Base-by-base conservation (phyloP, 2,888 invertebrate genomes). In the Eupithecia pulchellata region DNA sequence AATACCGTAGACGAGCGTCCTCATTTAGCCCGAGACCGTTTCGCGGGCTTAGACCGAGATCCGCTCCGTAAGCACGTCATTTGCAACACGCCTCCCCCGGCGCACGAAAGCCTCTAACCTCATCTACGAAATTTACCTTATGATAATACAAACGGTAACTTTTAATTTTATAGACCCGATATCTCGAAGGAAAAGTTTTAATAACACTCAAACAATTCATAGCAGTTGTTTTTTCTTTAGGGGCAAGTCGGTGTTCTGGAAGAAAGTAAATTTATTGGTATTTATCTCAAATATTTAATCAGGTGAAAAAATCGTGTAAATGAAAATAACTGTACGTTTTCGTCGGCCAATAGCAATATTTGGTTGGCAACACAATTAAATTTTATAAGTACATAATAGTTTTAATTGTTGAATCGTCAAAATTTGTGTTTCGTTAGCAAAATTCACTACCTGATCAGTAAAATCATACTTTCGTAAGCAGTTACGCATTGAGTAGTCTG, bases 31-130 rank as follows among this genome's bases (percentile, higher is more conserved):
- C 79, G 81, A 82, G 84, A 84, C 80, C 87, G 82, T 91, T 92
- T 89, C 85, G 86, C 83, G 84, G 87, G 89, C 87, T 91, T 92
- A 91, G 83, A 79, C 82, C 84, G 81, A 83, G 85, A 87, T 89
- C 84, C 84, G 81, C 85, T 83, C 83, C 87, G 86, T 89, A 91
- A 92, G 91, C 88, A 89, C 89, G 85, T 89, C 89, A 89, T 92
- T 92, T 89, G 84, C 87, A 89, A 85, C 81, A 82, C 81, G 81
- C 78, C 82, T 83, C 79, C 82, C 81, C 78, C 82, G 81, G 83
- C 83, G 81, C 79, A 81, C 78, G 75, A 82, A 73, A 79, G 78
- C 79, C 79, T 81, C 81, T 83, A 84, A 87, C 83, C 85, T 83
- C 81, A 82, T 83, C 81, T 78, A 78, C 78, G 76, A 76, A 85